Percentiles rank a stretch among this genome's conserved stretches.
Evolutionary conservation across 2,888 invertebrate genomes (phyloP).

Genomic region (Lithosia quadra): DNA sequence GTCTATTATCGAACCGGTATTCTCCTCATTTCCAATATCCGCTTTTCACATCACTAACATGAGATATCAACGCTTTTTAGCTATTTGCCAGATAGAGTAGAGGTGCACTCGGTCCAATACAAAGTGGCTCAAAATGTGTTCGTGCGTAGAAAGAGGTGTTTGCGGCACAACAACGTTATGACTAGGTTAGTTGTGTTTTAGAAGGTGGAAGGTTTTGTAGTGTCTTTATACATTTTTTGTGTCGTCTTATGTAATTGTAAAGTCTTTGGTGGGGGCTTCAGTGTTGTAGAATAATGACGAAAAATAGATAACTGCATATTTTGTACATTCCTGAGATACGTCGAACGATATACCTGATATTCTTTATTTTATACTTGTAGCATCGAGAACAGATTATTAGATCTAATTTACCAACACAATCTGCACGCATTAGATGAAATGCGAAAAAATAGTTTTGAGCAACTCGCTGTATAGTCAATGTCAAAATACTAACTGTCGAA

Average conservation of each 20-base stretch:
- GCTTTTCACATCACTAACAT: conserved; percentile 44
- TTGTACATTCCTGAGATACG: not conserved
- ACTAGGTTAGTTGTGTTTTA: conserved; percentile 76
- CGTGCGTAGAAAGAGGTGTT: conserved; percentile 78
- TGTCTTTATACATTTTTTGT: conserved; percentile 29
- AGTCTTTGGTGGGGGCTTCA: conserved; percentile 9
- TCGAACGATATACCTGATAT: not conserved
- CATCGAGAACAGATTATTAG: not conserved
- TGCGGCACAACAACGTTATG: conserved; percentile 82
- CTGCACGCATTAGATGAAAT: too few relatives aligned
- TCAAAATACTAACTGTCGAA: too few relatives aligned
- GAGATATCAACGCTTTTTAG: conserved; percentile 71
- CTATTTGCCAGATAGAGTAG: conserved; percentile 81
- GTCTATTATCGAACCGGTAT: not conserved
- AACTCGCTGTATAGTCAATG: too few relatives aligned
- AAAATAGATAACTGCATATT: not conserved
- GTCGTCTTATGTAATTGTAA: not conserved
- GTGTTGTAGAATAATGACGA: conserved; percentile 3
- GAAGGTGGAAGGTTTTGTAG: conserved; percentile 48
- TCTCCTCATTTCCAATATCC: not conserved
- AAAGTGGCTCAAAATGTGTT: conserved; percentile 76
- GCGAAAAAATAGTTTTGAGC: too few relatives aligned
- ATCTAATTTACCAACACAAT: too few relatives aligned
- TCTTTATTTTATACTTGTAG: not conserved
- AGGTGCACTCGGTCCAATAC: conserved; percentile 82